Percentiles rank a stretch among this genome's conserved stretches.
Evolutionary conservation across 2,888 invertebrate genomes (phyloP).

Genomic region (Pachliopta kotzebuea): DNA sequence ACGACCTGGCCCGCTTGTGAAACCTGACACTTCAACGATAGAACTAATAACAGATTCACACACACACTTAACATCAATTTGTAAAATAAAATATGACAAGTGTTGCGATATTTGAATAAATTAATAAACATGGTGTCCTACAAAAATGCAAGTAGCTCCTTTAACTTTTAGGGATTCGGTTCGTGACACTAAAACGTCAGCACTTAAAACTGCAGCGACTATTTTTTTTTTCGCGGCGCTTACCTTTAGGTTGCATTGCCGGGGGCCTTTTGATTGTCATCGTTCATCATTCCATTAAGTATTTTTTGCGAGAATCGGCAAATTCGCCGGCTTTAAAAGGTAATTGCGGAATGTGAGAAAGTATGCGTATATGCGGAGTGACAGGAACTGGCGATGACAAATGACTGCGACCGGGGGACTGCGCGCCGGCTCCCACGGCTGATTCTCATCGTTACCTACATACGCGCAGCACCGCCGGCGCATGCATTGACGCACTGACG

Average conservation of each 20-base stretch:
- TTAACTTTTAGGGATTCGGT: slow-evolving; percentile 17
- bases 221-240: slow-evolving; percentile 26
- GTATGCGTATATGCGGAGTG: slow-evolving; percentile 61
- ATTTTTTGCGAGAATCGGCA: slow-evolving; percentile 58
- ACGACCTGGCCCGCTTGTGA: slow-evolving; percentile 50
- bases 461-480: slow-evolving; percentile 56
- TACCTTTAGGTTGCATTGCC: slow-evolving; percentile 29
- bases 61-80: slow-evolving; percentile 35
- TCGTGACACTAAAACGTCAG: slow-evolving; percentile 20
- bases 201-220: slow-evolving; percentile 24
- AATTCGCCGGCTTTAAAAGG: slow-evolving; percentile 65
- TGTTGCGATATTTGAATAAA: slow-evolving; percentile 35
- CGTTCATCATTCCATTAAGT: slow-evolving; percentile 53
- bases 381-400: slow-evolving; percentile 73
- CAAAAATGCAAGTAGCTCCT: slow-evolving; percentile 27
- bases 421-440: slow-evolving; percentile 60
- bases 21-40: slow-evolving; percentile 51
- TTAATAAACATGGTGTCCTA: slow-evolving; percentile 30
- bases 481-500: slow-evolving; percentile 3
- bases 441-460: slow-evolving; percentile 59
- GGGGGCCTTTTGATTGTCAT: slow-evolving; percentile 48
- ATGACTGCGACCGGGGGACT: slow-evolving; percentile 52
- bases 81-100: slow-evolving; percentile 40
- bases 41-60: slow-evolving; percentile 35
- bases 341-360: slow-evolving; percentile 72